Evolutionary conservation across 1,140 invertebrate genomes (phyloP).

Genomic region (Muscidifurax raptorellus): DNA sequence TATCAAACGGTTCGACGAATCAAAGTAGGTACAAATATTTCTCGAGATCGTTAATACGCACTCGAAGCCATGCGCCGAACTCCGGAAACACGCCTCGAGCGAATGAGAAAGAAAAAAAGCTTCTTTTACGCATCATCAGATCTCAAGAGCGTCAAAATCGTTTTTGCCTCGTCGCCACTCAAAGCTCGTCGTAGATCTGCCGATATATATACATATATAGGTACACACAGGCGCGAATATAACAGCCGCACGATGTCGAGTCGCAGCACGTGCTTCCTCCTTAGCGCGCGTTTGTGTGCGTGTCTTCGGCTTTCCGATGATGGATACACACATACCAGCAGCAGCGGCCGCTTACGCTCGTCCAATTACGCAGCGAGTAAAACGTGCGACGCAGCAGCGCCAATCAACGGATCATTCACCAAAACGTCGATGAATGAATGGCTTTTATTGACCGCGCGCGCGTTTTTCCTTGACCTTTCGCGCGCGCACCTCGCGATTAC

Average conservation of each 20-base stretch:
- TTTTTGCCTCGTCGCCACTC: neutral
- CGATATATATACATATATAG: too few species aligned
- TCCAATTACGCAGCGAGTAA: neutral
- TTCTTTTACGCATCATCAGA: neutral
- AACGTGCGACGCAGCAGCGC: neutral
- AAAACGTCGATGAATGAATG: constrained; percentile 36
- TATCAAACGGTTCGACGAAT: too few species aligned
- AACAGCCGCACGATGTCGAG: neutral
- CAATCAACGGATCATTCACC: constrained; percentile 35
- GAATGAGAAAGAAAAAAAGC: neutral
- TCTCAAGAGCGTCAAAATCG: neutral
- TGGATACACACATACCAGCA: too few species aligned
- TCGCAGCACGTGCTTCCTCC: constrained; percentile 5
- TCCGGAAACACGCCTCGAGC: too few species aligned
- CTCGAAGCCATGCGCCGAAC: too few species aligned
- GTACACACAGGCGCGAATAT: too few species aligned
- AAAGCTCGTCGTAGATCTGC: too few species aligned
- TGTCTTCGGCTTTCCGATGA: constrained; percentile 1
- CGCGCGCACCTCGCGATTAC: neutral
- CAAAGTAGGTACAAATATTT: too few species aligned
- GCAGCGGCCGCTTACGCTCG: neutral
- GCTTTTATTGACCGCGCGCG: constrained; percentile 1
- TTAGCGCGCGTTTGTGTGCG: neutral
- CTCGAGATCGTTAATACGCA: too few species aligned
- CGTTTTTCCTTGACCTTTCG: neutral